These are phyloP conservation scores for Tringa solitaria DNA, from an alignment of 2,113 vertebrate genomes.

Conservation along the genomic window DNA sequence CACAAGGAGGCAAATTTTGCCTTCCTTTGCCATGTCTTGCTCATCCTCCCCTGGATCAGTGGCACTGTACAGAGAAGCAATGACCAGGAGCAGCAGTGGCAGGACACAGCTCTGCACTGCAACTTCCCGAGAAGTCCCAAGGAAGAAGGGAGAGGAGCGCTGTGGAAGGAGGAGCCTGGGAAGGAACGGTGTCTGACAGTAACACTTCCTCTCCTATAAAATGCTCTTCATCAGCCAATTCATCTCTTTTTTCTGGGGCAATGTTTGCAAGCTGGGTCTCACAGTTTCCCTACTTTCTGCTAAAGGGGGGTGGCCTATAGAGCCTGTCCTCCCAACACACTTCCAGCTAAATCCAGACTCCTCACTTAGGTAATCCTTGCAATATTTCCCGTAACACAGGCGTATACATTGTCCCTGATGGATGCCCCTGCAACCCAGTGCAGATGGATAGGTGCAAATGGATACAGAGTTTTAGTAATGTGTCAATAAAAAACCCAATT, in stretches of 20 bases:
- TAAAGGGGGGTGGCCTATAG: background rate
- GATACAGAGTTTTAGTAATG: background rate
- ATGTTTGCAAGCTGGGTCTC: background rate
- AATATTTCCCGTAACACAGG: background rate
- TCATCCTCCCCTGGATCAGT: background rate
- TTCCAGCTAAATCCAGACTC: background rate
- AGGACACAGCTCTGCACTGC: background rate
- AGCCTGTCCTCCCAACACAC: background rate
- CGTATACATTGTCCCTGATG: background rate
- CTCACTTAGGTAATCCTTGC: background rate
- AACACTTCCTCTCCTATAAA: background rate
- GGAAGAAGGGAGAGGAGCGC: background rate
- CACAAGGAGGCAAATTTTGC: background rate
- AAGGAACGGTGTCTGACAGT: background rate
- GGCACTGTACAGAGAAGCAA: background rate
- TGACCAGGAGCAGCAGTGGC: background rate
- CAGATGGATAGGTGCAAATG: background rate
- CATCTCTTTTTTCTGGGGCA: background rate
- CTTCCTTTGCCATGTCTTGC: background rate
- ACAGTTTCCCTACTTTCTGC: background rate
- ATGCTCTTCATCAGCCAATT: background rate
- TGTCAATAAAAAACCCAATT: slow-evolving; percentile 7
- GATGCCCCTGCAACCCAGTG: background rate
- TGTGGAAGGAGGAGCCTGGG: background rate
- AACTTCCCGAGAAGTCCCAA: background rate